Evolutionary conservation across 2,113 vertebrate species (phyloP).

Genomic region (Steatornis caripensis): DNA sequence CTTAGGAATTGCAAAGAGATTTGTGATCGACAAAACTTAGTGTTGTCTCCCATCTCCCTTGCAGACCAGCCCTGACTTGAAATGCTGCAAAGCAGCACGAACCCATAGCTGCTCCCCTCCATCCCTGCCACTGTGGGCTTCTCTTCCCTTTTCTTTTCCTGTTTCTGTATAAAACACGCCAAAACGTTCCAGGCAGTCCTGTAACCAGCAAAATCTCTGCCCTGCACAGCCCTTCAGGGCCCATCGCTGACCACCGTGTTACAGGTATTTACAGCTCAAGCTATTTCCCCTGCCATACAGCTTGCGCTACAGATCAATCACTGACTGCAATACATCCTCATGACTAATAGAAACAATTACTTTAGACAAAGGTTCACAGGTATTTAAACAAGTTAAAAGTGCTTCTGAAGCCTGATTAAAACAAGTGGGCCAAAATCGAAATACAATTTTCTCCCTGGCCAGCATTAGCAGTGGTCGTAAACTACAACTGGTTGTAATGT

Average conservation of each 20-base stretch:
- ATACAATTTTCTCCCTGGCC: background rate
- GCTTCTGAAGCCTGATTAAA: background rate
- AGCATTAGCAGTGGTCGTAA: background rate
- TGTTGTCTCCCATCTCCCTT: background rate
- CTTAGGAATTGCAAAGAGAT: background rate
- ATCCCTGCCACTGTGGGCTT: accelerated
- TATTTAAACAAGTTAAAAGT: slow-evolving; percentile 9
- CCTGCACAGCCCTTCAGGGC: background rate
- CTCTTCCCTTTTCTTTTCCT: background rate
- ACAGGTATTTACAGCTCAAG: background rate
- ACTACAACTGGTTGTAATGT: background rate
- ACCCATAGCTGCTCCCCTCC: background rate
- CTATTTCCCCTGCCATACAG: background rate
- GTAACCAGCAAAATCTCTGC: background rate
- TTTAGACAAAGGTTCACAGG: background rate
- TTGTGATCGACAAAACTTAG: background rate
- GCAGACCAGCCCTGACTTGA: background rate
- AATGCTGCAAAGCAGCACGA: background rate
- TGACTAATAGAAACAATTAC: background rate
- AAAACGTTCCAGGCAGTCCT: background rate
- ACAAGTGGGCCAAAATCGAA: slow-evolving; percentile 1
- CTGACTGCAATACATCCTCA: background rate
- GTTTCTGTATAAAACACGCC: background rate
- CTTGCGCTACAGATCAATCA: background rate
- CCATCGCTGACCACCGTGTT: accelerated